A percentile compares a stretch with the other conserved stretches of the same genome.
Conservation (phyloP, 1,140 invertebrate genomes). For the Drosophila obscura region DNA sequence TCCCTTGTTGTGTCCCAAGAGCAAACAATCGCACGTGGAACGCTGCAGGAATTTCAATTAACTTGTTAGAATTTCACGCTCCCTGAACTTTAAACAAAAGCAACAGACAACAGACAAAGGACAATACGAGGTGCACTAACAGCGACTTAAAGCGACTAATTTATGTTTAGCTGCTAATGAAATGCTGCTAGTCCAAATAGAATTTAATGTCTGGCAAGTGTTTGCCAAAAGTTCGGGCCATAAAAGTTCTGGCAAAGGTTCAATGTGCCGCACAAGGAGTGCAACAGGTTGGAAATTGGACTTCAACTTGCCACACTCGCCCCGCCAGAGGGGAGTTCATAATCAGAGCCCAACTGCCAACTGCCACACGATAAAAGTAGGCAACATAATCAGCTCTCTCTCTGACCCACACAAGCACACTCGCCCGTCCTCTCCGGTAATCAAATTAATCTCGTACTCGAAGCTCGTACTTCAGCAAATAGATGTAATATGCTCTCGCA, state of each 20-base stretch:
- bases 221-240: slow-evolving; percentile 23
- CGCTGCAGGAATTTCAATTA: slow-evolving; percentile 67
- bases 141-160: slow-evolving; percentile 43
- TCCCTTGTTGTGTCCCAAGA: slow-evolving; percentile 29
- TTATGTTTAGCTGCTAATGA: slow-evolving; percentile 51
- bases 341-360: slow-evolving; percentile 15
- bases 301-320: neutral
- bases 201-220: slow-evolving; percentile 34
- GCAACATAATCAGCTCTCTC: slow-evolving; percentile 12
- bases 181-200: slow-evolving; percentile 25
- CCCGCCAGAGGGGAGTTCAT: slow-evolving; percentile 10
- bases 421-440: slow-evolving; percentile 40
- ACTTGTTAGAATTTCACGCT: slow-evolving; percentile 50
- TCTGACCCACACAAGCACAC: neutral
- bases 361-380: slow-evolving; percentile 49
- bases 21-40: slow-evolving; percentile 62
- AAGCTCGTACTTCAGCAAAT: slow-evolving; percentile 46
- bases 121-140: slow-evolving; percentile 26
- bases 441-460: slow-evolving; percentile 70
- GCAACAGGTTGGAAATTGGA: slow-evolving; percentile 39
- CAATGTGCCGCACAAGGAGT: neutral
- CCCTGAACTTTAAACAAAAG: slow-evolving; percentile 47
- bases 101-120: slow-evolving; percentile 5
- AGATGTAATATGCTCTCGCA: slow-evolving; percentile 46
- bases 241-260: slow-evolving; percentile 11